Conservation (phyloP, 2,113 vertebrate genomes). For the Raphicerus campestris region DNA sequence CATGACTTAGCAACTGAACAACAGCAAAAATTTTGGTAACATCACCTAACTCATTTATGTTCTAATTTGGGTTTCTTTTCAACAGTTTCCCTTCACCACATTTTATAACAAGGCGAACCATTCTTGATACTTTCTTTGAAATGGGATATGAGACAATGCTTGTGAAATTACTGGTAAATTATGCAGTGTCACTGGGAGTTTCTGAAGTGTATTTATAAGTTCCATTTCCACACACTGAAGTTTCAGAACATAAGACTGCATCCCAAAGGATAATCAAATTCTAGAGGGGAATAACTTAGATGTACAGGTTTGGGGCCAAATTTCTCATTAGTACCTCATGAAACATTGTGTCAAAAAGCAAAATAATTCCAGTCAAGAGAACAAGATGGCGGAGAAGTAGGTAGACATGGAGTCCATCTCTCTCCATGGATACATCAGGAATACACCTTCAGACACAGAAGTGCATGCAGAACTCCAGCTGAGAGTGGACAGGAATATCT, state of each 20-base stretch:
- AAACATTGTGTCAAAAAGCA: background rate
- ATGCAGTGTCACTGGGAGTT: background rate
- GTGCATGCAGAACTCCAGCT: background rate
- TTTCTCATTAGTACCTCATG: background rate
- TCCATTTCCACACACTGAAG: background rate
- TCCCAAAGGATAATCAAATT: background rate
- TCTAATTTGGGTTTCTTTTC: conserved; percentile 1
- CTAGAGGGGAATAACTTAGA: background rate
- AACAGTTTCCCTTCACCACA: background rate
- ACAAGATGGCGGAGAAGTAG: background rate
- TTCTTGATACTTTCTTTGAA: background rate
- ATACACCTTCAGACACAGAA: background rate
- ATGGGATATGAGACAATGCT: background rate
- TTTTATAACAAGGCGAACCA: background rate
- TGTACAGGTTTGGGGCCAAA: background rate
- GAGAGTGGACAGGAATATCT: background rate
- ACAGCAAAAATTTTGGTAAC: background rate
- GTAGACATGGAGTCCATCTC: background rate
- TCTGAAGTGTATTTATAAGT: background rate
- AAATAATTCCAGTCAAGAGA: background rate
- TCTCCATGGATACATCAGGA: background rate
- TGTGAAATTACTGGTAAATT: background rate
- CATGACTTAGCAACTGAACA: background rate
- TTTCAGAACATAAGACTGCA: background rate
- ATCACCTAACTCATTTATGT: background rate